A percentile compares a stretch with the other conserved stretches of the same genome.
Conservation (phyloP, 2,888 invertebrate species). For the Hydrotaea diabolus region DNA sequence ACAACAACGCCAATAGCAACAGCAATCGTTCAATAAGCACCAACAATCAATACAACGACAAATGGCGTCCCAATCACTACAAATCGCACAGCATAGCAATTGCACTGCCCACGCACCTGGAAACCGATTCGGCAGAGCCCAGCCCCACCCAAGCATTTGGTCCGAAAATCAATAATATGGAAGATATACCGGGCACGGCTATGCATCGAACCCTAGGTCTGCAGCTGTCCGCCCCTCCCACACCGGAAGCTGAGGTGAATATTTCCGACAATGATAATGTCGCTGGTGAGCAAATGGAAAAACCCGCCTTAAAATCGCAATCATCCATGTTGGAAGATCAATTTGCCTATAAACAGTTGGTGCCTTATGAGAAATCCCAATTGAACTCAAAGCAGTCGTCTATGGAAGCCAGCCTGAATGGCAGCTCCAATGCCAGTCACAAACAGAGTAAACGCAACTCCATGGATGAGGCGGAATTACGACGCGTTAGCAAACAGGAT, state of each 20-base stretch:
- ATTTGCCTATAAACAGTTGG: constrained; percentile 74
- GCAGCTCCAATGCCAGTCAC: constrained; percentile 75
- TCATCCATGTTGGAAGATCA: constrained; percentile 72
- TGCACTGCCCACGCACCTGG: constrained; percentile 76
- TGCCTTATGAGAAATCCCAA: constrained; percentile 69
- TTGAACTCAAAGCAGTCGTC: constrained; percentile 73
- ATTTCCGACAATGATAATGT: constrained; percentile 23
- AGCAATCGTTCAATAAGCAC: constrained; percentile 65
- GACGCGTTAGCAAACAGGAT: constrained; percentile 80
- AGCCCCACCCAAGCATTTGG: constrained; percentile 82
- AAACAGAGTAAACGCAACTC: constrained; percentile 78
- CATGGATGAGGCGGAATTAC: constrained; percentile 72
- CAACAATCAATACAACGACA: constrained; percentile 73
- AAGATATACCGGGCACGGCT: constrained; percentile 80
- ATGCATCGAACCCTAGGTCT: constrained; percentile 77
- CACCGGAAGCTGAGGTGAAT: constrained; percentile 39
- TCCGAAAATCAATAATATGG: constrained; percentile 80
- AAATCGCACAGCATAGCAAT: constrained; percentile 71
- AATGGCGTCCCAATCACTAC: constrained; percentile 71
- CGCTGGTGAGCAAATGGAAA: constrained; percentile 62
- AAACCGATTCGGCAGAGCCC: constrained; percentile 77
- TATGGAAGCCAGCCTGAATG: constrained; percentile 73
- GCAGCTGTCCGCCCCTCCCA: constrained; percentile 72
- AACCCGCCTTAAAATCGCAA: constrained; percentile 71
- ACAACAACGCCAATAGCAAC: constrained; percentile 3